Conservation (phyloP, 2,797 vertebrate species). For the Neosilurus hyrtlii region DNA sequence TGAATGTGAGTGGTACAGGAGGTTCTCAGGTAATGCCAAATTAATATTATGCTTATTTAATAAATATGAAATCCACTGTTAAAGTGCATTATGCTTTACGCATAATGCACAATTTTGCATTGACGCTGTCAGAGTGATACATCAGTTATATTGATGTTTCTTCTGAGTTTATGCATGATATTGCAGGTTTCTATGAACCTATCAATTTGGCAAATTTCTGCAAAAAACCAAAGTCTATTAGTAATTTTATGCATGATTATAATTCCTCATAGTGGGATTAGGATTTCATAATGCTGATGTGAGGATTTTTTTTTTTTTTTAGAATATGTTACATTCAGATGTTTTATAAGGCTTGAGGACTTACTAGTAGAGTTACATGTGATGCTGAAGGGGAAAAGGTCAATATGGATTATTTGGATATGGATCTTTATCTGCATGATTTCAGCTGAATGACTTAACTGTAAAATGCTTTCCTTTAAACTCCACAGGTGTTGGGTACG, state of each 20-base stretch:
- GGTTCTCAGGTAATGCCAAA: constrained; percentile 27
- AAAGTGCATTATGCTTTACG: background rate
- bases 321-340: background rate
- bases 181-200: background rate
- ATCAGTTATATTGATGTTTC: background rate
- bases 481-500: constrained; percentile 32
- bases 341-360: background rate
- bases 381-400: constrained; percentile 26
- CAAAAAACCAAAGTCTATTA: background rate
- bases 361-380: background rate
- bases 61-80: constrained; percentile 3
- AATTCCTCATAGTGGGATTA: background rate
- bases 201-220: background rate
- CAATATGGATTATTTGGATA: constrained; percentile 11
- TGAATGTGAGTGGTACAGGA: background rate
- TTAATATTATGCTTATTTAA: background rate
- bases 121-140: background rate
- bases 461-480: constrained; percentile 33
- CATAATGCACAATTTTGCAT: too few species aligned
- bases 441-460: constrained; percentile 9
- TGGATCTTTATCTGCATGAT: too few species aligned
- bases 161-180: background rate
- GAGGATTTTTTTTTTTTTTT: background rate
- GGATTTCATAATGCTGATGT: background rate
- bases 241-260: background rate